These are phyloP conservation scores for Pogonus chalceus DNA, from an alignment of 1,140 invertebrate species.

Conservation along the genomic window DNA sequence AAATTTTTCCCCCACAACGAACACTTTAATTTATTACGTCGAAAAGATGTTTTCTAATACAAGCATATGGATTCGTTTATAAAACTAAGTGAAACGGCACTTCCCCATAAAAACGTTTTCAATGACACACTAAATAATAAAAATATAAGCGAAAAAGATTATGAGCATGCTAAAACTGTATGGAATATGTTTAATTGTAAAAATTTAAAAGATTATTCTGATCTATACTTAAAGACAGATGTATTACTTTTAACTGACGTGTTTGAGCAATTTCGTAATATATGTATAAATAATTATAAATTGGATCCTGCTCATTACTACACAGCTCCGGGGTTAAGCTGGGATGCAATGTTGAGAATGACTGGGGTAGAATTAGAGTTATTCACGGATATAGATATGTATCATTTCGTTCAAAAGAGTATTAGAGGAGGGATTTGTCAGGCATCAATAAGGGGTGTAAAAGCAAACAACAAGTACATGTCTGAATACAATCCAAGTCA, in stretches of 20 bases:
- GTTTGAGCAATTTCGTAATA: constrained; percentile 35
- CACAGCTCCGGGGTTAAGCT: constrained; percentile 29
- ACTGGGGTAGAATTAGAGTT: constrained; percentile 29
- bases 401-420: constrained; percentile 27
- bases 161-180: constrained; percentile 32
- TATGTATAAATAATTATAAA: constrained; percentile 26
- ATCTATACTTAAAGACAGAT: constrained; percentile 36
- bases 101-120: constrained; percentile 27
- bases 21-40: constrained; percentile 26
- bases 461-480: constrained; percentile 33
- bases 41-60: constrained; percentile 28
- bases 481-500: too few species aligned
- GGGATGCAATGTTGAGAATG: constrained; percentile 31
- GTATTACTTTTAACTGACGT: constrained; percentile 34
- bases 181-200: constrained; percentile 36
- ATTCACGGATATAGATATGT: constrained; percentile 33
- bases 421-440: constrained; percentile 33
- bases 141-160: constrained; percentile 29
- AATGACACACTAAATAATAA: constrained; percentile 26
- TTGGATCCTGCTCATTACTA: constrained; percentile 33
- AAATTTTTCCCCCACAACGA: constrained; percentile 23
- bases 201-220: constrained; percentile 34
- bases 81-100: constrained; percentile 25
- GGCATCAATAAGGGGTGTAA: constrained; percentile 26
- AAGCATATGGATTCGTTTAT: constrained; percentile 22